Conservation (phyloP, 2,113 vertebrate genomes). For the Amazona guildingii region DNA sequence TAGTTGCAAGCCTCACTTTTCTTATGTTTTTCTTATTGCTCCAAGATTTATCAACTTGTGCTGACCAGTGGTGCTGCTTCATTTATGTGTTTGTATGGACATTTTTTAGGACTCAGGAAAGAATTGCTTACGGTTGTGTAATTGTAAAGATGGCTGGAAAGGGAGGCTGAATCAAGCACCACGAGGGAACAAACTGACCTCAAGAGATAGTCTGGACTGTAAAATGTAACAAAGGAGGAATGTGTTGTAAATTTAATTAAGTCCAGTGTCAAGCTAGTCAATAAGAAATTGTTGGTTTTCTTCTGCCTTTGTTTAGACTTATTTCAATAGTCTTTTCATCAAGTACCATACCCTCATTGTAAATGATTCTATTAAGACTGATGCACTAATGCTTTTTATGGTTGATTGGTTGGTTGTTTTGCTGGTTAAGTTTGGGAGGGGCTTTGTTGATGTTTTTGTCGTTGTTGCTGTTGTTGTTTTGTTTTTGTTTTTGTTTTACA, state of each 20-base stretch:
- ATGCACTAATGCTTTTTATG: neutral
- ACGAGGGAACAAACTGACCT: neutral
- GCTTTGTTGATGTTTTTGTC: neutral
- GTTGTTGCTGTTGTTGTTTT: neutral
- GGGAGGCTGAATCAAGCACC: neutral
- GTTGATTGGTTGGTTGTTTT: neutral
- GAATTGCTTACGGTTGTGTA: neutral
- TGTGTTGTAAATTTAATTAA: neutral
- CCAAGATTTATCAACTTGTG: neutral
- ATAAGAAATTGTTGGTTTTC: neutral
- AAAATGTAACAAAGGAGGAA: neutral
- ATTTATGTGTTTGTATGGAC: neutral
- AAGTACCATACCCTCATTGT: neutral
- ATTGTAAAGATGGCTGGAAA: neutral
- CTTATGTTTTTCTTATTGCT: neutral
- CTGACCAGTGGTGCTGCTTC: neutral
- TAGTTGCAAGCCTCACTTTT: neutral
- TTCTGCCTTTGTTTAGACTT: neutral
- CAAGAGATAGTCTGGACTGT: neutral
- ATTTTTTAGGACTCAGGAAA: neutral
- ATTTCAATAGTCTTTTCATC: neutral
- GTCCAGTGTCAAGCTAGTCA: neutral
- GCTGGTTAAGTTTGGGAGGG: neutral
- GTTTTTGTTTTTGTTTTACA: neutral
- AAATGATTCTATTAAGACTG: neutral